A percentile compares a stretch with the other conserved stretches of the same genome.
Conservation (phyloP, 2,113 vertebrate species). For the Paraplagusia blochii region DNA sequence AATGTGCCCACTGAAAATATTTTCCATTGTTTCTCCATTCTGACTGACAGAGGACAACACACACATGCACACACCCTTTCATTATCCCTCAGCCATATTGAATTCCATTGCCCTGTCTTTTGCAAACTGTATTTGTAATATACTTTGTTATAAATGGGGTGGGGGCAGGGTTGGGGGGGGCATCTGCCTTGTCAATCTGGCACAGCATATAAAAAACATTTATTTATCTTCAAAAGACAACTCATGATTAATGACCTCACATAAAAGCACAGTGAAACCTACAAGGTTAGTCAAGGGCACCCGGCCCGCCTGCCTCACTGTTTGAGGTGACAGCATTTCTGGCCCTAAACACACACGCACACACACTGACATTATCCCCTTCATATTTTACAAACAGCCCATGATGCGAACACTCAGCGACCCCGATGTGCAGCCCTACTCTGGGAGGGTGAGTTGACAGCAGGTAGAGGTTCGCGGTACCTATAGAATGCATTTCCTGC, state of each 20-base stretch:
- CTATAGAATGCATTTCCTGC: conserved; percentile 34
- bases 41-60: conserved; percentile 56
- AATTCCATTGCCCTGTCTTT: conserved; percentile 41
- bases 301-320: conserved; percentile 50
- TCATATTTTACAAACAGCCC: conserved; percentile 64
- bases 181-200: conserved; percentile 64
- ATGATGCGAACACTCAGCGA: conserved; percentile 57
- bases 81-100: conserved; percentile 49
- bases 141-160: conserved; percentile 42
- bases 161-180: conserved; percentile 13
- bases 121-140: conserved; percentile 50
- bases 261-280: conserved; percentile 69
- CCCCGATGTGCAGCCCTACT: conserved; percentile 41
- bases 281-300: conserved; percentile 76
- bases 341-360: conserved; percentile 41
- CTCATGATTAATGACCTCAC: conserved; percentile 70
- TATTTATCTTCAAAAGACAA: conserved; percentile 19
- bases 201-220: conserved; percentile 54
- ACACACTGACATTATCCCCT: conserved; percentile 29
- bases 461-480: conserved; percentile 25
- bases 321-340: conserved; percentile 55
- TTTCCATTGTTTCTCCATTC: conserved; percentile 52
- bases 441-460: conserved; percentile 23
- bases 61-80: conserved; percentile 50
- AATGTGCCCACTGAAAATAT: conserved; percentile 57